A percentile compares a stretch with the other conserved stretches of the same genome.
Evolutionary conservation across 2,797 vertebrate species (phyloP).

Genomic region (Brotula barbata): DNA sequence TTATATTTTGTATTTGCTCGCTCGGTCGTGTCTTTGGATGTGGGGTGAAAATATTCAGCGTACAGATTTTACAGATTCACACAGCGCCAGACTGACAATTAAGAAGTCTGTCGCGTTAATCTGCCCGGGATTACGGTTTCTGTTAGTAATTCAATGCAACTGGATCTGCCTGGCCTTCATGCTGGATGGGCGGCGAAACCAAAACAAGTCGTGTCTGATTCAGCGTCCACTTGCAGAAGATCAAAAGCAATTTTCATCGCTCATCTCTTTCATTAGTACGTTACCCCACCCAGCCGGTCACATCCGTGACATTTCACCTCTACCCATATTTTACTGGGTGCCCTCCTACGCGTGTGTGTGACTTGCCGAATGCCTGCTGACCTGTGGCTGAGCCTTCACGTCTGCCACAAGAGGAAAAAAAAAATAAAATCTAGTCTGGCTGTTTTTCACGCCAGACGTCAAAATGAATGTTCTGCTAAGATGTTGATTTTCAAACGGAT

Average conservation of each 20-base stretch:
- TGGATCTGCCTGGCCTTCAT: too few relatives aligned
- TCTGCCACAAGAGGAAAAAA: neutral
- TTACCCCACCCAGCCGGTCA: neutral
- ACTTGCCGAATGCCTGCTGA: neutral
- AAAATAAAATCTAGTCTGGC: conserved; percentile 1
- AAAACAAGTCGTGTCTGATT: neutral
- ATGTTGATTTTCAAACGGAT: too few relatives aligned
- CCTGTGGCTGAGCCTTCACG: neutral
- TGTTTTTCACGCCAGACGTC: neutral
- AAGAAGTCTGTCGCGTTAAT: conserved; percentile 30
- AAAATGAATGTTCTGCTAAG: neutral
- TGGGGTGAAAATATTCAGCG: too few relatives aligned
- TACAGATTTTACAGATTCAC: too few relatives aligned
- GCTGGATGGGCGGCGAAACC: too few relatives aligned
- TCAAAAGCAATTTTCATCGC: neutral
- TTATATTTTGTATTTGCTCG: conserved; percentile 8
- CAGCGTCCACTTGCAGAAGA: neutral
- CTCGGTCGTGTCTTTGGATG: conserved; percentile 23
- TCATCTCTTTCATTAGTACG: neutral
- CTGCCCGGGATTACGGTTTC: conserved; percentile 31
- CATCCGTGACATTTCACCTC: neutral
- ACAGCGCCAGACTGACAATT: conserved; percentile 40
- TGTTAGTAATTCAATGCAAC: too few relatives aligned
- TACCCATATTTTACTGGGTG: neutral
- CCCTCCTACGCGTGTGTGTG: too few relatives aligned